Conservation (phyloP, 2,888 invertebrate species). For the Lamellibrachia satsuma region DNA sequence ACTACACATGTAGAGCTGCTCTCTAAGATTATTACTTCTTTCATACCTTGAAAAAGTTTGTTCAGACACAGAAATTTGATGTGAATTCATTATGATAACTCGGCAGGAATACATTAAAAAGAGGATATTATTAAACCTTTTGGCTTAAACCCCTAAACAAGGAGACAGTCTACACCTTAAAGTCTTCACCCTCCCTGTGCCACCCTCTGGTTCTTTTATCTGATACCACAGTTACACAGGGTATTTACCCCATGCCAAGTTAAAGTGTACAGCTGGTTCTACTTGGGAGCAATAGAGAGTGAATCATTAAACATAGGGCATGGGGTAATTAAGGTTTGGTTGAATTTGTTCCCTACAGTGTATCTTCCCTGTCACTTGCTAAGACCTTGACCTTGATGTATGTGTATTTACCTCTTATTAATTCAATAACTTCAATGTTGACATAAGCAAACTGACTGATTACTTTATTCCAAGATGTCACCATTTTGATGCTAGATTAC, state of each 20-base stretch:
- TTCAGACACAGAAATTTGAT: neutral
- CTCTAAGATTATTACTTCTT: neutral
- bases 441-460: neutral
- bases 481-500: neutral
- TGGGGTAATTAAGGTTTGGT: neutral
- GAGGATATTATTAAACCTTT: neutral
- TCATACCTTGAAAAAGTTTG: neutral
- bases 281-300: neutral
- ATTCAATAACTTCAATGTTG: neutral
- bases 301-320: neutral
- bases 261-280: neutral
- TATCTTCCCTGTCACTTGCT: neutral
- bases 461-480: neutral
- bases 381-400: neutral
- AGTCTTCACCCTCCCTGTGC: neutral
- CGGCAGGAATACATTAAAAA: neutral
- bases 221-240: neutral
- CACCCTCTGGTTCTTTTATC: neutral
- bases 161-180: neutral
- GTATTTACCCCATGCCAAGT: neutral
- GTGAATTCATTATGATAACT: neutral
- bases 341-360: neutral
- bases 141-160: neutral
- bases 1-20: neutral
- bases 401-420: neutral